Base-by-base conservation (phyloP, 1,140 invertebrate genomes). In the Pseudoatta argentina region DNA sequence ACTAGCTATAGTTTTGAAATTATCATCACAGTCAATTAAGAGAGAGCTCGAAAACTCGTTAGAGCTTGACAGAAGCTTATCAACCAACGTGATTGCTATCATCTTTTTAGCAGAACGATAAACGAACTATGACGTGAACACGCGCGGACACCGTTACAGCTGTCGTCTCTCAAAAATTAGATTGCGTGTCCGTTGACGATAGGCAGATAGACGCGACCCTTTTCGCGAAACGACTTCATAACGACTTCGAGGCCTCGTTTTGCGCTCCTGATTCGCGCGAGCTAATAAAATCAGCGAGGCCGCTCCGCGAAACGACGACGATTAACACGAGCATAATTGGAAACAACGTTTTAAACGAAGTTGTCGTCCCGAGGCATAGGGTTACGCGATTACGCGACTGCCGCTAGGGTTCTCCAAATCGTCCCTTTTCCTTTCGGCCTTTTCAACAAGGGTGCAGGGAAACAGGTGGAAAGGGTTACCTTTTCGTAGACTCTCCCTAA, bases 291-390 rank as follows among this genome's bases (percentile, higher is more conserved):
- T 83, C 79, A 83, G 69, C 39, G 12, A 18, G 39, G 18, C 24
- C 27, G 55, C 67, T 59, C 53, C 39, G 53, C 55, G 24, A 55
- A 61, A 73, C 67, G 39, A 82, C 78, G 53, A 44, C 86, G 78
- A 85, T 87, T 82, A 87, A 85, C 86, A 59, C 66, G 81, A 73
- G 64, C 67, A 87, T 87, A 87, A 87, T 87, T 87, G 86, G 57
- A 72, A 85, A 85, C 69, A 87, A 85, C 64, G 82, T 64, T 53
- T 71, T 59, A 75, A 87, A 85, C 81, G 86, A 85, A 85, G 71
- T 87, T 87, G 67, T 55, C 69, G 44, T 83, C 79, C 69, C 55
- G 79, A 73, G 67, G 39, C 63, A 69, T 18, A 18, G 57, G 44
- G 75, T 87, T 85, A 77, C 86, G 61, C 69, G 86, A 87, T 87